Conservation (phyloP, 2,888 invertebrate species). For the Brachypterus glaber region DNA sequence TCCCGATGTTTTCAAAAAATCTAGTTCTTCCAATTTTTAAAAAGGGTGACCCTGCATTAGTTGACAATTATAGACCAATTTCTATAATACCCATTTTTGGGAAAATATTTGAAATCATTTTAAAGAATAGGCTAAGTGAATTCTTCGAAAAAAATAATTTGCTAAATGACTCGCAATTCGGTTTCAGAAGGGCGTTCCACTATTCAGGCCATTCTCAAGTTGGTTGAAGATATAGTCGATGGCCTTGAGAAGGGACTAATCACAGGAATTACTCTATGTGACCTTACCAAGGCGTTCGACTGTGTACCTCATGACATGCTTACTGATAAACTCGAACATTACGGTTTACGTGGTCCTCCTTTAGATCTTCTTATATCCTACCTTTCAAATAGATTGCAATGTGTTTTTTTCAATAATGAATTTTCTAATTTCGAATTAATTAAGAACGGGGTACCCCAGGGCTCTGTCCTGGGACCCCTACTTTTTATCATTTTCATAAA, state of each 20-base stretch:
- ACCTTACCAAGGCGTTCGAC: background rate
- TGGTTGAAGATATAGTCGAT: background rate
- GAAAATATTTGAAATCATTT: background rate
- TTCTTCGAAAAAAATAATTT: background rate
- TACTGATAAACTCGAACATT: background rate
- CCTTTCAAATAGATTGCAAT: background rate
- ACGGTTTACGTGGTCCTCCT: background rate
- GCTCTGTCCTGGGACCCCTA: background rate
- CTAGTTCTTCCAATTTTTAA: background rate
- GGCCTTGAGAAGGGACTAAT: background rate
- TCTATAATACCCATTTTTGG: background rate
- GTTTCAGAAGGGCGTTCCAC: background rate
- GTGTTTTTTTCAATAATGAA: background rate
- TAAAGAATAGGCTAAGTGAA: background rate
- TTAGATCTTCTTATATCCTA: background rate
- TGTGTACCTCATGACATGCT: background rate
- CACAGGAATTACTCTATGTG: background rate
- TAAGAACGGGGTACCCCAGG: background rate
- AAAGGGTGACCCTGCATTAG: background rate
- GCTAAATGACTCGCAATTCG: background rate
- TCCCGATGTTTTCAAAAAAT: background rate
- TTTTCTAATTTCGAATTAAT: background rate
- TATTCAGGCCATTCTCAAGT: background rate
- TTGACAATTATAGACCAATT: background rate
- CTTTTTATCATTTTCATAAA: background rate